Percentiles rank a stretch among this genome's conserved stretches.
Conservation (phyloP, 2,113 vertebrate genomes). For the Corythaixoides concolor region DNA sequence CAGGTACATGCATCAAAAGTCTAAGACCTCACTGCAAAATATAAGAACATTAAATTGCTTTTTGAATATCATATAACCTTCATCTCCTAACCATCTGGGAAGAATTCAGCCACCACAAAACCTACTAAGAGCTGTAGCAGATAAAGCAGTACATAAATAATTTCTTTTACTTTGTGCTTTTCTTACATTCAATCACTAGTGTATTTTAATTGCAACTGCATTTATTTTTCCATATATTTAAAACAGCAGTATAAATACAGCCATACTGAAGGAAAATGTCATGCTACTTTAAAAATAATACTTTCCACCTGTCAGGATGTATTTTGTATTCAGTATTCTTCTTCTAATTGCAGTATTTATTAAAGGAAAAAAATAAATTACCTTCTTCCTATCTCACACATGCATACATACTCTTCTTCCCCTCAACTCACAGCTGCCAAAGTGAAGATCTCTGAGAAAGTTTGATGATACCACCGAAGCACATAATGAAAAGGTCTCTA, state of each 20-base stretch:
- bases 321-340: slow-evolving; percentile 28
- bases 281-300: slow-evolving; percentile 21
- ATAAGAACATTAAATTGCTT: neutral
- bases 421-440: neutral
- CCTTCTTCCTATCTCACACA: neutral
- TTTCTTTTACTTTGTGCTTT: neutral
- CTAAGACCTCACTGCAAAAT: slow-evolving; percentile 2
- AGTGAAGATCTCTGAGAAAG: neutral
- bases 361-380: slow-evolving; percentile 11
- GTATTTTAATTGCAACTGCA: slow-evolving; percentile 4
- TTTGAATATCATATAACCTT: neutral
- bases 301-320: slow-evolving; percentile 35
- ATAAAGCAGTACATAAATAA: slow-evolving; percentile 20
- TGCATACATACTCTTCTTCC: neutral
- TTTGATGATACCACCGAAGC: neutral
- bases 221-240: slow-evolving; percentile 35
- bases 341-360: slow-evolving; percentile 10
- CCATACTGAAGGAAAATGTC: slow-evolving; percentile 3
- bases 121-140: neutral
- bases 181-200: neutral
- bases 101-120: slow-evolving; percentile 1
- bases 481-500: neutral
- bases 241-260: slow-evolving; percentile 11
- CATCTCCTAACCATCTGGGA: slow-evolving; percentile 7
- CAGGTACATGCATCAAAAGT: neutral